These are phyloP conservation scores for Frieseomelitta varia DNA, from an alignment of 1,140 invertebrate species.

Conservation along the genomic window DNA sequence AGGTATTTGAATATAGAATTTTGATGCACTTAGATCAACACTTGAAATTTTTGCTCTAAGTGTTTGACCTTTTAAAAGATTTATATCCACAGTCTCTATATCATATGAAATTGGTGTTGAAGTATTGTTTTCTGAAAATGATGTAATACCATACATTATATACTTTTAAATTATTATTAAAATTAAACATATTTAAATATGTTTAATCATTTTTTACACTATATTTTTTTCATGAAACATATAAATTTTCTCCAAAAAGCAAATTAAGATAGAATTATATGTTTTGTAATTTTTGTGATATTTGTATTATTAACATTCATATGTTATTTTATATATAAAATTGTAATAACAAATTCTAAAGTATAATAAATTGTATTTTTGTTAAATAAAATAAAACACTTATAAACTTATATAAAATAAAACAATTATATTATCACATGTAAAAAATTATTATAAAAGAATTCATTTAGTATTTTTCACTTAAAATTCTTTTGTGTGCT, in stretches of 20 bases:
- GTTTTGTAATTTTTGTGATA: not conserved
- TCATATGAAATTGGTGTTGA: slow-evolving; percentile 19
- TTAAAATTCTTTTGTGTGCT: not conserved
- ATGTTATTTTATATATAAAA: not conserved
- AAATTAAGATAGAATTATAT: not conserved
- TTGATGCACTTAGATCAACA: slow-evolving; percentile 67
- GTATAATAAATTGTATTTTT: not conserved
- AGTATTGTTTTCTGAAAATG: slow-evolving; percentile 34
- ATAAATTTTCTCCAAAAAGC: not conserved
- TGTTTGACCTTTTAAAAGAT: slow-evolving; percentile 75
- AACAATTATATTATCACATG: not conserved
- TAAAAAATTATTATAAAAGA: not conserved
- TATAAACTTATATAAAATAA: too few species aligned
- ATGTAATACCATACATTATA: slow-evolving; percentile 20
- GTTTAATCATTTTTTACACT: not conserved
- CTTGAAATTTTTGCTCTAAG: slow-evolving; percentile 74
- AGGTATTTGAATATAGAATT: slow-evolving; percentile 79
- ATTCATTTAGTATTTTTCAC: not conserved
- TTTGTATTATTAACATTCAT: not conserved
- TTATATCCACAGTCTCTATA: slow-evolving; percentile 71
- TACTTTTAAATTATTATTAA: not conserved
- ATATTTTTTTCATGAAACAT: not conserved
- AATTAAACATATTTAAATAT: not conserved
- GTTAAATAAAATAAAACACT: too few species aligned
- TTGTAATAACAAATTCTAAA: not conserved